Conservation (phyloP, 1,140 invertebrate genomes). For the Cyphomyrmex costatus region DNA sequence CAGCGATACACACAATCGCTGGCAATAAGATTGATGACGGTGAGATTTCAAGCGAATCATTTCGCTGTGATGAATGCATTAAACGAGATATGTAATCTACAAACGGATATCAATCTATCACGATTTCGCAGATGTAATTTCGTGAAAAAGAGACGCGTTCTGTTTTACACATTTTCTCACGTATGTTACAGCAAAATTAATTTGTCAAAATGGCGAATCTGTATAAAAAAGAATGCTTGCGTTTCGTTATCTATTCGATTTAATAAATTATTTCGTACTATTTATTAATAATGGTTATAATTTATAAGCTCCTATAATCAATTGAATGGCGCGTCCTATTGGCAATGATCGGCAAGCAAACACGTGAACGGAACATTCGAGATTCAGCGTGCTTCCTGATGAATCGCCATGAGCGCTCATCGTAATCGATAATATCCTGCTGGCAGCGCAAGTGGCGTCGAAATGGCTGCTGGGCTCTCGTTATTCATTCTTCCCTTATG, state of each 20-base stretch:
- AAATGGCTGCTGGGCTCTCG: constrained; percentile 63
- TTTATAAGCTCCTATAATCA: constrained; percentile 7
- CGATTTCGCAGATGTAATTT: background rate
- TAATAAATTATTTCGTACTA: background rate
- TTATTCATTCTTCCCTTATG: constrained; percentile 70
- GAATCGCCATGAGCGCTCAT: constrained; percentile 66
- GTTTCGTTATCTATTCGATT: background rate
- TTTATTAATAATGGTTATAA: background rate
- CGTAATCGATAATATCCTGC: constrained; percentile 75
- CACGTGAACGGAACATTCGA: constrained; percentile 18
- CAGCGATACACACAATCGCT: constrained; percentile 21
- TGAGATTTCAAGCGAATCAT: constrained; percentile 13
- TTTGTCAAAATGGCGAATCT: background rate
- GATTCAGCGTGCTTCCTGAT: constrained; percentile 66
- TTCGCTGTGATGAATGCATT: constrained; percentile 15
- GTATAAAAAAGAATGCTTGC: background rate
- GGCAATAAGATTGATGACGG: constrained; percentile 55
- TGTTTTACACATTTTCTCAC: background rate
- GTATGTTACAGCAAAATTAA: background rate
- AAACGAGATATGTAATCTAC: constrained; percentile 24
- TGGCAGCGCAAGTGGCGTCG: constrained; percentile 60
- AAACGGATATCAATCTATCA: constrained; percentile 13
- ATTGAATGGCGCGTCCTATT: background rate
- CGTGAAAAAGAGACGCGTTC: background rate
- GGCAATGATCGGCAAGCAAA: constrained; percentile 12